A percentile compares a stretch with the other conserved stretches of the same genome.
These are phyloP conservation scores for Nansenia antarctica DNA, from an alignment of 2,113 vertebrate species.

Conservation along the genomic window DNA sequence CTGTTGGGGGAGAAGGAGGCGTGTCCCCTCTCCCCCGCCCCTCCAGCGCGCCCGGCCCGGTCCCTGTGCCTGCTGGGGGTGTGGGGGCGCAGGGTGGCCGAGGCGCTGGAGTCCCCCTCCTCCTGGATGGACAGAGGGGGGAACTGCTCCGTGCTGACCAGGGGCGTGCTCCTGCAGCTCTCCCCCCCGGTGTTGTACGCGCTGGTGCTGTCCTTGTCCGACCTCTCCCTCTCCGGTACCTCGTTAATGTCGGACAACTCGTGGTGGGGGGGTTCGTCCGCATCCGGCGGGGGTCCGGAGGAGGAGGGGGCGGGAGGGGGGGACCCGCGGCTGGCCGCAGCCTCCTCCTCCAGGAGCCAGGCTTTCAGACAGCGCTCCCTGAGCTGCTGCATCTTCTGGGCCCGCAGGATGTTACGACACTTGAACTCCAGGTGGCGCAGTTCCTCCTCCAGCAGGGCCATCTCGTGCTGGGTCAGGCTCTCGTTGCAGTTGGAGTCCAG, in stretches of 20 bases:
- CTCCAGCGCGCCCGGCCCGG: neutral
- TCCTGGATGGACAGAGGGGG: slow-evolving; percentile 48
- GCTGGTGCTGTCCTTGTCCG: slow-evolving; percentile 84
- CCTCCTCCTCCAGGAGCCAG: slow-evolving; percentile 83
- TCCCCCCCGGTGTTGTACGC: slow-evolving; percentile 87
- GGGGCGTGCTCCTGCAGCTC: slow-evolving; percentile 83
- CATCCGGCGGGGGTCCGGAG: neutral
- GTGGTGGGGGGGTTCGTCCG: slow-evolving; percentile 63
- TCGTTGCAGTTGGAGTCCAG: slow-evolving; percentile 76
- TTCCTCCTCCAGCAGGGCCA: slow-evolving; percentile 86
- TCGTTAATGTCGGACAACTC: slow-evolving; percentile 85
- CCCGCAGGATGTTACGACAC: slow-evolving; percentile 83
- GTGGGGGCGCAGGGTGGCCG: slow-evolving; percentile 46
- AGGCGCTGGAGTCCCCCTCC: slow-evolving; percentile 35
- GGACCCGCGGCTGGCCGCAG: slow-evolving; percentile 43
- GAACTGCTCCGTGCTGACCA: slow-evolving; percentile 70
- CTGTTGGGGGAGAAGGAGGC: slow-evolving; percentile 38
- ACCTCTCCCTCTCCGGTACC: slow-evolving; percentile 75
- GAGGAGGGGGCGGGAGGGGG: slow-evolving; percentile 38
- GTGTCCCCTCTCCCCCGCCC: slow-evolving; percentile 38
- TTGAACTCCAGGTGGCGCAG: slow-evolving; percentile 88
- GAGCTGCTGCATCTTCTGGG: slow-evolving; percentile 87
- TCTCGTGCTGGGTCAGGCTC: slow-evolving; percentile 74
- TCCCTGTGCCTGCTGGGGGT: slow-evolving; percentile 39
- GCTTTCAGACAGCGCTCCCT: slow-evolving; percentile 84